Base-by-base conservation (phyloP, 1,140 invertebrate species). In the Euura lappo region DNA sequence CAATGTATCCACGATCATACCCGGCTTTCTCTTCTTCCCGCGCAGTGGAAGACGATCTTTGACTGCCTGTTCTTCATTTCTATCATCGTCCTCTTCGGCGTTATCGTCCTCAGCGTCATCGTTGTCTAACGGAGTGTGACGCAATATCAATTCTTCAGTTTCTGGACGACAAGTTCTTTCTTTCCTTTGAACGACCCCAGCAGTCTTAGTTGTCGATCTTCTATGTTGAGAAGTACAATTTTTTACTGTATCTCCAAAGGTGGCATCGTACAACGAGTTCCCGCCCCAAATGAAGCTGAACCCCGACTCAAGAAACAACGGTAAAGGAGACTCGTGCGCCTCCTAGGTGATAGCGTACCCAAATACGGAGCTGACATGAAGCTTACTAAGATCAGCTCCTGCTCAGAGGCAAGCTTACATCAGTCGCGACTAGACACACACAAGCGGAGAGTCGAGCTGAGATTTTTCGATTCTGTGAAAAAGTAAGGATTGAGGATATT, bases 191-290 rank as follows among this genome's bases (percentile, higher is more conserved):
- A n/a, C n/a, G n/a, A n/a, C n/a, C n/a, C n/a, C n/a, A n/a, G n/a
- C n/a, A n/a, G n/a, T n/a, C n/a, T n/a, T n/a, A n/a, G n/a, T n/a
- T n/a, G n/a, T n/a, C n/a, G n/a, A n/a, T n/a, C n/a, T n/a, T n/a
- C n/a, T n/a, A n/a, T n/a, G n/a, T n/a, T n/a, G n/a, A n/a, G n/a
- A n/a, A n/a, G n/a, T n/a, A n/a, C 51, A 60, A 47, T 42, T 65
- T 45, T 2, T 46, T 84, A 68, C 28, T 47, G 60, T 28, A 13
- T 64, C 6, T 71, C 75, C 70, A 13, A 90, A 95, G 88, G 93
- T 96, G 76, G 97, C 98, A 85, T 89, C 98, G 46, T 98, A 97
- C 88, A 98, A 98, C 88, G 97, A 99, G 87, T 99, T 99, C 83
- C 98, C 98, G 28, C 97, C 98, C 88, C 96, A 97, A 89, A 98